Percentiles rank a stretch among this genome's conserved stretches.
Evolutionary conservation across 1,140 invertebrate species (phyloP).

Genomic region (Anthonomus grandis): DNA sequence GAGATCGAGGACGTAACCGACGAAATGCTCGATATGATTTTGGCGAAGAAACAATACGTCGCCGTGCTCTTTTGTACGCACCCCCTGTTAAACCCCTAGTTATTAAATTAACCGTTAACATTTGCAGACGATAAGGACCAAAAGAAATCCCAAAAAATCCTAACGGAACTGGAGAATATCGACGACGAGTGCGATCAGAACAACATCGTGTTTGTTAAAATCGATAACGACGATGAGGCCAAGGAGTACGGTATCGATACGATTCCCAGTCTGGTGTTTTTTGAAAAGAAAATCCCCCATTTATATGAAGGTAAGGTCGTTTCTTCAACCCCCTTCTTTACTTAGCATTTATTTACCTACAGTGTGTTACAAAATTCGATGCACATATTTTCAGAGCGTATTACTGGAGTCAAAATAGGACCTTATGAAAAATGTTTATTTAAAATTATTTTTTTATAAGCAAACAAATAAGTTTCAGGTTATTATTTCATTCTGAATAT

Average conservation of each 20-base stretch:
- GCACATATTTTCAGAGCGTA: too few relatives aligned
- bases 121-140: slow-evolving; percentile 84
- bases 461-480: too few relatives aligned
- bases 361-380: too few relatives aligned
- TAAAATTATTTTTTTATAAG: too few relatives aligned
- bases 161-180: slow-evolving; percentile 87
- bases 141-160: slow-evolving; percentile 83
- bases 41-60: slow-evolving; percentile 83
- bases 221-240: slow-evolving; percentile 82
- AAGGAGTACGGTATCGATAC: slow-evolving; percentile 85
- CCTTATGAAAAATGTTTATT: too few relatives aligned
- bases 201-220: slow-evolving; percentile 91
- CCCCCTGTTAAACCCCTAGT: background rate
- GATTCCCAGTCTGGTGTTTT: slow-evolving; percentile 78
- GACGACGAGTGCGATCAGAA: slow-evolving; percentile 92
- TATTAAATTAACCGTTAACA: background rate
- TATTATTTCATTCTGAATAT: too few relatives aligned
- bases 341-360: too few relatives aligned
- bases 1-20: slow-evolving; percentile 93
- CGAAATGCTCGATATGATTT: slow-evolving; percentile 90
- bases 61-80: slow-evolving; percentile 87
- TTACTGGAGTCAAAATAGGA: too few relatives aligned
- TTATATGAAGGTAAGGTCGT: slow-evolving; percentile 76
- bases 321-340: too few relatives aligned
- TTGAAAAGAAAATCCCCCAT: slow-evolving; percentile 83